phyloP scores from a whole-genome alignment of 2,888 invertebrate genomes.

The Parnassius orleans region DNA sequence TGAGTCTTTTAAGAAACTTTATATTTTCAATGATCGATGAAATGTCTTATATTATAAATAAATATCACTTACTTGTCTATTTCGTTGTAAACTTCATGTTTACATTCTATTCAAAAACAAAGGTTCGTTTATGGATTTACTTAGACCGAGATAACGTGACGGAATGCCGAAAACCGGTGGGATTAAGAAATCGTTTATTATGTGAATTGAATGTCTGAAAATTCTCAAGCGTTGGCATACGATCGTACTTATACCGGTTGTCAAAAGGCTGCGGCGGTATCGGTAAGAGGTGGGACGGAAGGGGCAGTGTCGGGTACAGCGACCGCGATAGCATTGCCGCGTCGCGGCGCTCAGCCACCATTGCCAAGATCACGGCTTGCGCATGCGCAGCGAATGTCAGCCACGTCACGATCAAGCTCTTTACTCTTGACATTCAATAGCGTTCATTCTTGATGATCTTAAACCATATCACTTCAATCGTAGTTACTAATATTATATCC shows the following conservation, averaged over 20 bases:
- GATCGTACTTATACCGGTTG: slow-evolving; percentile 70
- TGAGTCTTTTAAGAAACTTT: too few relatives aligned
- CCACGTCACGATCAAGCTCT: slow-evolving; percentile 78
- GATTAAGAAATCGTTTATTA: slow-evolving; percentile 51
- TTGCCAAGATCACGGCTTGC: slow-evolving; percentile 83
- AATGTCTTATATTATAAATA: too few relatives aligned
- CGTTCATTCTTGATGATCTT: slow-evolving; percentile 32
- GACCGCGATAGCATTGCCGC: slow-evolving; percentile 69
- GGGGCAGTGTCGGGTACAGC: slow-evolving; percentile 66
- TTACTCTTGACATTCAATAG: slow-evolving; percentile 44
- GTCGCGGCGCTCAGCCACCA: slow-evolving; percentile 73
- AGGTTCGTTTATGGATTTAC: slow-evolving; percentile 15
- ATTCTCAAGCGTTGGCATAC: slow-evolving; percentile 65
- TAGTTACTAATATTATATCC: not conserved
- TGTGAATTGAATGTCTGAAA: slow-evolving; percentile 74
- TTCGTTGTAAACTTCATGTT: too few relatives aligned
- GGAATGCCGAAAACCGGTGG: slow-evolving; percentile 22
- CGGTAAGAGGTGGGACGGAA: slow-evolving; percentile 38
- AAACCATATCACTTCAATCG: slow-evolving; percentile 23
- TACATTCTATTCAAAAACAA: too few relatives aligned
- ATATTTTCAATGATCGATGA: too few relatives aligned
- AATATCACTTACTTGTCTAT: too few relatives aligned
- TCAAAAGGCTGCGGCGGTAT: slow-evolving; percentile 62
- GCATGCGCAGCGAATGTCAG: slow-evolving; percentile 78
- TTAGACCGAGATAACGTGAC: slow-evolving; percentile 7